These are phyloP conservation scores for Henricia sp. DNA, from an alignment of 53 echinoderm and acorn worm genomes.

Conservation along the genomic window DNA sequence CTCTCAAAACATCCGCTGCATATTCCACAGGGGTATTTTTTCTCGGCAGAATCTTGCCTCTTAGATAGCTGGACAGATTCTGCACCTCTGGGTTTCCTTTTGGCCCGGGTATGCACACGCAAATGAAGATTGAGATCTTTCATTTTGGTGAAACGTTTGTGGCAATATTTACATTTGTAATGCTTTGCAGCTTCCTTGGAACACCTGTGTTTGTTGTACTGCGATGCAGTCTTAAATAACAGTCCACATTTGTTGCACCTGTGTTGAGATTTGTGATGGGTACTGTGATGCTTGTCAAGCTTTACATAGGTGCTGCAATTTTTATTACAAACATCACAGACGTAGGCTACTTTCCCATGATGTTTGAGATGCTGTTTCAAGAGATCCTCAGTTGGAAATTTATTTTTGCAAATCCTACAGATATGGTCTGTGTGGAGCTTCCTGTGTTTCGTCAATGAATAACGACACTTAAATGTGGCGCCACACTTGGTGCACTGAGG, in stretches of 20 bases:
- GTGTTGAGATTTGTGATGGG: neutral
- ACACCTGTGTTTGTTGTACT: neutral
- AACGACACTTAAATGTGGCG: neutral
- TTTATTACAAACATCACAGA: conserved; percentile 33
- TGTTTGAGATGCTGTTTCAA: conserved; percentile 3
- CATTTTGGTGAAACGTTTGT: conserved; percentile 12
- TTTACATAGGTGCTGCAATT: neutral
- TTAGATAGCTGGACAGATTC: too few relatives aligned
- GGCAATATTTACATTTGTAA: neutral
- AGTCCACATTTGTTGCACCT: neutral
- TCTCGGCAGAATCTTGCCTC: neutral
- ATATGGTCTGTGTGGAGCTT: too few relatives aligned
- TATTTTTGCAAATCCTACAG: conserved; percentile 35
- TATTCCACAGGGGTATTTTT: conserved; percentile 30
- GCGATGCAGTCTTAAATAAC: conserved; percentile 3
- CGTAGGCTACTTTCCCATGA: neutral
- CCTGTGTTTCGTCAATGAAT: neutral
- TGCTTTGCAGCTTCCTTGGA: neutral
- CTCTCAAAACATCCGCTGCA: conserved; percentile 35
- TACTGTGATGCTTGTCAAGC: conserved; percentile 4
- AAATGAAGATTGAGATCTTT: conserved; percentile 1
- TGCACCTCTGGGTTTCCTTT: too few relatives aligned
- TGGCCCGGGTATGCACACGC: conserved; percentile 1
- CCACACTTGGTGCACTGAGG: conserved; percentile 37
- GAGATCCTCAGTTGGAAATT: neutral